A percentile compares a stretch with the other conserved stretches of the same genome.
Conservation (phyloP, 2,888 invertebrate species). For the Cerceris rybyensis region DNA sequence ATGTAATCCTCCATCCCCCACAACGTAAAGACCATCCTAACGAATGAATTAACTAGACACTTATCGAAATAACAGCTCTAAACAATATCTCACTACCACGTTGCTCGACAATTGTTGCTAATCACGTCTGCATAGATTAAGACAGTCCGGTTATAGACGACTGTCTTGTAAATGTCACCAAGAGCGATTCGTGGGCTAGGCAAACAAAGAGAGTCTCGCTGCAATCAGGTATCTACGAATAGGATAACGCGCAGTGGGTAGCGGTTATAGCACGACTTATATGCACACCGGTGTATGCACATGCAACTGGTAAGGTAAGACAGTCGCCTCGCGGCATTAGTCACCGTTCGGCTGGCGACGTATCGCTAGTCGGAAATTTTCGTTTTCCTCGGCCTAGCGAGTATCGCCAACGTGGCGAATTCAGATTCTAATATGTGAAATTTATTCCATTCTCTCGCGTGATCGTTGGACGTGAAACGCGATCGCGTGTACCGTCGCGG, state of each 20-base stretch:
- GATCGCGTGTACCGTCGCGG: constrained; percentile 19
- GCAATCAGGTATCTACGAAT: constrained; percentile 38
- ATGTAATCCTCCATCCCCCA: too few species aligned
- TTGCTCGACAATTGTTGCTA: constrained; percentile 15
- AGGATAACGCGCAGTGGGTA: constrained; percentile 64
- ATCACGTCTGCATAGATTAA: constrained; percentile 32
- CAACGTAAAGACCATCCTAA: too few species aligned
- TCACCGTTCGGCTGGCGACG: constrained; percentile 66
- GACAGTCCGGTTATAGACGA: constrained; percentile 12
- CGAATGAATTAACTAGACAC: too few species aligned
- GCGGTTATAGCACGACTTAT: constrained; percentile 56
- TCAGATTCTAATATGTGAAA: constrained; percentile 7
- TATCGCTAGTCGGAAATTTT: constrained; percentile 48
- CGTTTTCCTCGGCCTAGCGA: constrained; percentile 28
- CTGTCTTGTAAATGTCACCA: constrained; percentile 41
- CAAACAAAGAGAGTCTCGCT: constrained; percentile 55
- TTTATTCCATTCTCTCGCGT: constrained; percentile 17
- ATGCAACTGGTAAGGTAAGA: constrained; percentile 52
- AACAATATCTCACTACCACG: background rate
- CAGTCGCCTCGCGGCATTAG: constrained; percentile 63
- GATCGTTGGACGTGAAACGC: constrained; percentile 11
- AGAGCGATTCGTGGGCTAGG: constrained; percentile 36
- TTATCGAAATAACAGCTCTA: background rate
- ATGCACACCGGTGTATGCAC: constrained; percentile 46
- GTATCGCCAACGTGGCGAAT: constrained; percentile 33